A percentile compares a stretch with the other conserved stretches of the same genome.
Conservation (phyloP, 2,797 vertebrate species). For the Neosalanx taihuensis region DNA sequence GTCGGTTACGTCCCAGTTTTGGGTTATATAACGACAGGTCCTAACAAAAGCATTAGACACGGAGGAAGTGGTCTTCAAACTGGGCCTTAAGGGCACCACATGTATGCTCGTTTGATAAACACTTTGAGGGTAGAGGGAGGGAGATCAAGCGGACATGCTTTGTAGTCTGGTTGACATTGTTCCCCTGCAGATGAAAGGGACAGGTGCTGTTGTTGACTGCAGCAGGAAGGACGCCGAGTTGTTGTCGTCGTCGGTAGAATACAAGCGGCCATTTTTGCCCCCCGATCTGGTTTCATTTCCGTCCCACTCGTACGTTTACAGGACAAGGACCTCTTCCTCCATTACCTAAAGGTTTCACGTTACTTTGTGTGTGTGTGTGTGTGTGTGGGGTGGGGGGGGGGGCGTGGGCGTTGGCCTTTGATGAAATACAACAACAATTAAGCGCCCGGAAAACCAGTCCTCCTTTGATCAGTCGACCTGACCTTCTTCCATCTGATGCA, state of each 20-base stretch:
- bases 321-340: slow-evolving; percentile 71
- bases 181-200: slow-evolving; percentile 69
- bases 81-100: slow-evolving; percentile 60
- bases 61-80: slow-evolving; percentile 62
- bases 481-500: slow-evolving; percentile 65
- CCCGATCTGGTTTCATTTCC: slow-evolving; percentile 59
- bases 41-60: slow-evolving; percentile 53
- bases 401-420: slow-evolving; percentile 50
- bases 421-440: slow-evolving; percentile 60
- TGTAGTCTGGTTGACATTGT: slow-evolving; percentile 70
- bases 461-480: slow-evolving; percentile 66
- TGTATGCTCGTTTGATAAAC: slow-evolving; percentile 66
- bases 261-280: slow-evolving; percentile 53
- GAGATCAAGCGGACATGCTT: slow-evolving; percentile 67
- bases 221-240: slow-evolving; percentile 40
- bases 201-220: slow-evolving; percentile 62
- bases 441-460: slow-evolving; percentile 38
- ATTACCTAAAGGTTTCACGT: slow-evolving; percentile 74
- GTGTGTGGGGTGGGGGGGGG: slow-evolving; percentile 38
- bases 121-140: slow-evolving; percentile 58
- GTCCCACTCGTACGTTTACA: slow-evolving; percentile 76
- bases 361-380: slow-evolving; percentile 34
- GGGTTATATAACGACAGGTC: slow-evolving; percentile 57
- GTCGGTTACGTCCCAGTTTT: slow-evolving; percentile 50
- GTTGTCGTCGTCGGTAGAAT: neutral